A percentile compares a stretch with the other conserved stretches of the same genome.
Evolutionary conservation across 2,113 vertebrate species (phyloP).

Genomic region (Pseudorectes ferrugineus): DNA sequence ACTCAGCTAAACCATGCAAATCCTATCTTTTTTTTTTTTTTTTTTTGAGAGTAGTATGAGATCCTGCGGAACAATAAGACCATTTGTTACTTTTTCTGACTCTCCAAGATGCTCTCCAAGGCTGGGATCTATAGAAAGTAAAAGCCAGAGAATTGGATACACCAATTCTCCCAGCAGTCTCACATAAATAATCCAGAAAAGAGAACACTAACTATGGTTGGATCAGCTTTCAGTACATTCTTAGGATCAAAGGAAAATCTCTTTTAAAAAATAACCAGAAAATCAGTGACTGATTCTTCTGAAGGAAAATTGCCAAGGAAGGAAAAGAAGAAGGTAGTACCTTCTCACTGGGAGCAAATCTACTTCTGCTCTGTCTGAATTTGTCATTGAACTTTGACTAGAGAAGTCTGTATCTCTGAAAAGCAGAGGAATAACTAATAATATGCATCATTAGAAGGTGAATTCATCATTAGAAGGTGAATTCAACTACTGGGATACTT

Average conservation of each 20-base stretch:
- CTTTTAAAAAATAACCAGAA: not conserved
- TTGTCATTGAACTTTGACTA: not conserved
- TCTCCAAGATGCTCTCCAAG: not conserved
- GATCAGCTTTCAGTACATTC: not conserved
- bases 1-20: not conserved
- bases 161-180: not conserved
- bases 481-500: not conserved
- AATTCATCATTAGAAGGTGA: not conserved
- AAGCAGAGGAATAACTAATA: not conserved
- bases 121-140: not conserved
- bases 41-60: not conserved
- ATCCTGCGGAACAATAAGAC: not conserved
- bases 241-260: not conserved
- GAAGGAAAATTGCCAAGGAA: not conserved
- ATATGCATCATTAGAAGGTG: not conserved
- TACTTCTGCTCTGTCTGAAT: not conserved
- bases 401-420: not conserved
- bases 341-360: not conserved
- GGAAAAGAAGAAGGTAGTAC: not conserved
- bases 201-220: not conserved
- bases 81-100: not conserved
- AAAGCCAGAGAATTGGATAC: not conserved
- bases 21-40: not conserved
- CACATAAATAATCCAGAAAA: not conserved
- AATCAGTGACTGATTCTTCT: not conserved